These are phyloP conservation scores for Sinocyclocheilus rhinocerous DNA, from an alignment of 2,113 vertebrate species.

Conservation along the genomic window DNA sequence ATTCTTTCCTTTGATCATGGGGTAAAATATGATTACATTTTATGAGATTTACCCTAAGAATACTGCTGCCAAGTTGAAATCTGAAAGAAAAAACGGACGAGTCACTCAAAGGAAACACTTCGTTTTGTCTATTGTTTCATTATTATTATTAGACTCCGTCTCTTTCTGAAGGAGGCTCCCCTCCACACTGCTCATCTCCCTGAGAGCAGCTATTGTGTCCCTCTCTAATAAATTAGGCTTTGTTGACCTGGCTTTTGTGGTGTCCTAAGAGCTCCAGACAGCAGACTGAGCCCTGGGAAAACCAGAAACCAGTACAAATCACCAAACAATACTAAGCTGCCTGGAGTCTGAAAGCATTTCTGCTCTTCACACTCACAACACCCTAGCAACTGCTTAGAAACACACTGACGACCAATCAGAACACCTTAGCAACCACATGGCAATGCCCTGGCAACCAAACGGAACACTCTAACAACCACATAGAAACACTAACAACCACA, in stretches of 20 bases:
- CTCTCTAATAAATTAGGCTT: slow-evolving; percentile 60
- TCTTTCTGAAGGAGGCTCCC: slow-evolving; percentile 19
- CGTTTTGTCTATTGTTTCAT: slow-evolving; percentile 24
- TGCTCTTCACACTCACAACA: slow-evolving; percentile 3
- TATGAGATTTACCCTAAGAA: background rate
- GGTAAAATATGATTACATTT: background rate
- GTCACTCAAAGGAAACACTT: slow-evolving; percentile 9
- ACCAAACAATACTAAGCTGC: slow-evolving; percentile 39
- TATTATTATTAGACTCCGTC: slow-evolving; percentile 12
- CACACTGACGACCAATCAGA: background rate
- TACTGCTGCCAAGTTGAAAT: background rate
- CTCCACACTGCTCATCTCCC: slow-evolving; percentile 18
- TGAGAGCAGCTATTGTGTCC: slow-evolving; percentile 53
- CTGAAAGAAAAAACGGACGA: background rate
- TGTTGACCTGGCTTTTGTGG: slow-evolving; percentile 51
- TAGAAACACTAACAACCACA: background rate
- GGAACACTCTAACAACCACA: background rate
- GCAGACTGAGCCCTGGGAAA: slow-evolving; percentile 50
- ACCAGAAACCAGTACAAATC: slow-evolving; percentile 48
- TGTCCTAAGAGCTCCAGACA: slow-evolving; percentile 39
- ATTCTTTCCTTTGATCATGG: background rate
- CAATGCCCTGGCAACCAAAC: background rate
- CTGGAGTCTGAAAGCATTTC: slow-evolving; percentile 46
- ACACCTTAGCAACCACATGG: background rate
- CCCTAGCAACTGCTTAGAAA: background rate